These are phyloP conservation scores for Octopus bimaculoides DNA, from an alignment of 1,140 invertebrate genomes.

Conservation along the genomic window DNA sequence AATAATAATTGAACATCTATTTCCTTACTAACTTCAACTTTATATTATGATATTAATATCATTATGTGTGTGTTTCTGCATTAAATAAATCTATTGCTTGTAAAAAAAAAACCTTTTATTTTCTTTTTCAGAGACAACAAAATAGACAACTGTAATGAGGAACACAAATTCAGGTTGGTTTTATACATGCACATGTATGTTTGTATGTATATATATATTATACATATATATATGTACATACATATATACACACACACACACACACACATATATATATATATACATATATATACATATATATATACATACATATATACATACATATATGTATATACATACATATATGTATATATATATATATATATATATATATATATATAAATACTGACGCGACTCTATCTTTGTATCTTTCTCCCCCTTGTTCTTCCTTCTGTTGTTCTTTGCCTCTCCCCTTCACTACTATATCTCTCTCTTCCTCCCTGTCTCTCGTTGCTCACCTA, in stretches of 20 bases:
- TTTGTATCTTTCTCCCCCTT: too few species aligned
- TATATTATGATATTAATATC: too few species aligned
- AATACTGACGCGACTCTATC: too few species aligned
- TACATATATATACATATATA: neutral
- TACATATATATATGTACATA: neutral
- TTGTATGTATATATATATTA: neutral
- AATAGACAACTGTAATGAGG: neutral
- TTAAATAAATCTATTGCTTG: too few species aligned
- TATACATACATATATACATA: neutral
- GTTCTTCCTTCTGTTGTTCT: too few species aligned
- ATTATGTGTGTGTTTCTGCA: too few species aligned
- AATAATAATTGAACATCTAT: too few species aligned
- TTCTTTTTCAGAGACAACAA: slow-evolving; percentile 8
- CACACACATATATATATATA: neutral
- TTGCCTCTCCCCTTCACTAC: too few species aligned
- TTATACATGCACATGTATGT: neutral
- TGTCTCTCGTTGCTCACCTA: too few species aligned
- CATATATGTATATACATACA: neutral
- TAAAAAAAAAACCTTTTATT: neutral
- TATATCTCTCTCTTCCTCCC: too few species aligned
- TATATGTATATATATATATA: neutral
- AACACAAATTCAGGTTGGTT: neutral
- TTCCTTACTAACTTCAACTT: too few species aligned
- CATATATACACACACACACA: neutral
- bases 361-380: neutral